Evolutionary conservation across 1,140 invertebrate genomes (phyloP).

Genomic region (Cyrtorhinus lividipennis): DNA sequence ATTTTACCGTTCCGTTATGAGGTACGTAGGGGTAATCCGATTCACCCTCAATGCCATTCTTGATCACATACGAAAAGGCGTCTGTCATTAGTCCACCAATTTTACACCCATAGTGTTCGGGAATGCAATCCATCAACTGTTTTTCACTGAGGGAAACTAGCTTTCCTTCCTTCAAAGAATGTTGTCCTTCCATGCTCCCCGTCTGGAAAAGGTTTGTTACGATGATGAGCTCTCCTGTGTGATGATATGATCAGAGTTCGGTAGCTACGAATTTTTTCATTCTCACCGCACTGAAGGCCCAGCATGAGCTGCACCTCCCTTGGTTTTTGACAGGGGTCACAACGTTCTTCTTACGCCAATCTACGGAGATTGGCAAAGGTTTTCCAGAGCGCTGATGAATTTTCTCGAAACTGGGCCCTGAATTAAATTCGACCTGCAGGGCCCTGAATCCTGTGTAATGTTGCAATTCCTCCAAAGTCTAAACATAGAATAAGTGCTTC

Average conservation of each 20-base stretch:
- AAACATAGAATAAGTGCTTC: no score
- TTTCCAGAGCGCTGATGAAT: not conserved
- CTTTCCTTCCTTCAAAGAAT: not conserved
- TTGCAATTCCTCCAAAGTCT: no score
- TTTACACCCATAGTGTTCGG: not conserved
- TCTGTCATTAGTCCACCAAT: not conserved
- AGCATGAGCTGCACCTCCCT: not conserved
- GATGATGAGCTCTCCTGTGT: no score
- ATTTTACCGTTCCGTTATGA: no score
- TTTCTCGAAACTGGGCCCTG: no score
- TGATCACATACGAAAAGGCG: not conserved
- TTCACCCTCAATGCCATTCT: no score
- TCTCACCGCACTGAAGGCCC: not conserved
- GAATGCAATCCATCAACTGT: not conserved
- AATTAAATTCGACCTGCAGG: no score
- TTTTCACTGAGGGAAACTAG: not conserved
- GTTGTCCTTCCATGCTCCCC: not conserved
- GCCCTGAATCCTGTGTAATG: no score
- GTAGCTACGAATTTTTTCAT: no score
- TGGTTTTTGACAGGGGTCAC: not conserved
- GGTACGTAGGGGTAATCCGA: no score
- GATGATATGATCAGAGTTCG: no score
- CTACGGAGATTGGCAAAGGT: not conserved
- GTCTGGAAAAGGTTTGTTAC: no score
- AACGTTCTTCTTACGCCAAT: not conserved